Percentiles rank a stretch among this genome's conserved stretches.
phyloP scores from a whole-genome alignment of 2,113 vertebrate species.

The Lontra canadensis region DNA sequence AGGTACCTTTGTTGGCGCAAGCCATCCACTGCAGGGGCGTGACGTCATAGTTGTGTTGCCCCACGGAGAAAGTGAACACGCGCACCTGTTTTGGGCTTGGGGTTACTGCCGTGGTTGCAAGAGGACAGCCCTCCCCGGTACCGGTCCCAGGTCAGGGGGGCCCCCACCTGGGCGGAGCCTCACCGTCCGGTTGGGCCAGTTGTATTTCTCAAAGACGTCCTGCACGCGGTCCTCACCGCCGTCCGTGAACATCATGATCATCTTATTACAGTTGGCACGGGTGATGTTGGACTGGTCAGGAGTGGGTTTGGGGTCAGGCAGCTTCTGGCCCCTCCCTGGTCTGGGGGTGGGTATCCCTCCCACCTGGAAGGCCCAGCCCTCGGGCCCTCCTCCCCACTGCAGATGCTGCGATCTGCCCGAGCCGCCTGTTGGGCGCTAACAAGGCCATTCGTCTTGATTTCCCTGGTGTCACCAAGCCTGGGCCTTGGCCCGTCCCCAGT shows the following conservation, averaged over 20 bases:
- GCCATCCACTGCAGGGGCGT: slow-evolving; percentile 99
- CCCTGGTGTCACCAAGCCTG: background rate
- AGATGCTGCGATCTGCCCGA: background rate
- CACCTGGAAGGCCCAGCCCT: background rate
- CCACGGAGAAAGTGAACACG: slow-evolving; percentile 98
- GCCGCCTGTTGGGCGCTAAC: slow-evolving; percentile 12
- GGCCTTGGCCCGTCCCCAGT: background rate
- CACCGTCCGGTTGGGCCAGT: slow-evolving; percentile 99
- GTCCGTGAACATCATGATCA: slow-evolving; percentile 99
- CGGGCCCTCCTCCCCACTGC: background rate
- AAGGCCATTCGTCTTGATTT: slow-evolving; percentile 68
- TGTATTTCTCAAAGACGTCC: slow-evolving; percentile 98
- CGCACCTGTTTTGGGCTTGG: slow-evolving; percentile 82
- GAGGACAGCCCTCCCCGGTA: background rate
- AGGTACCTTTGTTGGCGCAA: slow-evolving; percentile 96
- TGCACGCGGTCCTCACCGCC: slow-evolving; percentile 97
- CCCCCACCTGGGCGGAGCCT: slow-evolving; percentile 64
- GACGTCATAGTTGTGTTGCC: slow-evolving; percentile 99
- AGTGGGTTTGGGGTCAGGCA: background rate
- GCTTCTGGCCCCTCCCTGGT: background rate
- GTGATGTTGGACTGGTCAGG: slow-evolving; percentile 91
- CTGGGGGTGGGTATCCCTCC: background rate
- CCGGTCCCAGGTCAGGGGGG: background rate
- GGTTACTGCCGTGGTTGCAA: background rate
- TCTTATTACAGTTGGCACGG: slow-evolving; percentile 98